Conservation (phyloP, 2,113 vertebrate species). For the Eretmochelys imbricata region DNA sequence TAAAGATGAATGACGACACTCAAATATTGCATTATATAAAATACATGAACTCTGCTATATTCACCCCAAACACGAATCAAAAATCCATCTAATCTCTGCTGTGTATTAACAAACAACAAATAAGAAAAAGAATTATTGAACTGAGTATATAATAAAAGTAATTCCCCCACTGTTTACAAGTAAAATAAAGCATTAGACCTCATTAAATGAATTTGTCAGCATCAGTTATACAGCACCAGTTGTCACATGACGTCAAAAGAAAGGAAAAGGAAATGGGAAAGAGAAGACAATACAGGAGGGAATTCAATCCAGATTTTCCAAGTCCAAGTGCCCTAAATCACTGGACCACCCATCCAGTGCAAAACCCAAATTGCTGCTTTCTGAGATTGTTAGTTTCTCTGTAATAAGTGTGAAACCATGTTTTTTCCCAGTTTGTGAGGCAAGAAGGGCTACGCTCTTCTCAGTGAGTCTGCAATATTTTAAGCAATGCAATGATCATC, state of each 20-base stretch:
- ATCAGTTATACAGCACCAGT: neutral
- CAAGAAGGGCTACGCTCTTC: neutral
- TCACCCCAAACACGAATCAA: neutral
- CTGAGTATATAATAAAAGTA: neutral
- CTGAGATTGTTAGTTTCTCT: neutral
- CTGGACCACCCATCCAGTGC: neutral
- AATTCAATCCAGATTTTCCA: neutral
- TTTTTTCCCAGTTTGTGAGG: neutral
- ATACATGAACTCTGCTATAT: neutral
- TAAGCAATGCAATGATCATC: neutral
- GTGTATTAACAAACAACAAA: constrained; percentile 8
- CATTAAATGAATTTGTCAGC: neutral
- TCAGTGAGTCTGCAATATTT: neutral
- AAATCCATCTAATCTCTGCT: neutral
- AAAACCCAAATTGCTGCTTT: neutral
- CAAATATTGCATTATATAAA: neutral
- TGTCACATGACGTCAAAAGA: neutral
- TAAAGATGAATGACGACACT: neutral
- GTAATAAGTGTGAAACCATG: neutral
- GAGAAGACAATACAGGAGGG: neutral
- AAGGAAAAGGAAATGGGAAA: neutral
- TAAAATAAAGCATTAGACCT: neutral
- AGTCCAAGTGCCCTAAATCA: neutral
- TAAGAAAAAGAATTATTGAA: neutral
- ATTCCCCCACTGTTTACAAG: neutral